Percentiles rank a stretch among this genome's conserved stretches.
phyloP scores from a whole-genome alignment of 2,797 vertebrate genomes.

The Ataeniobius toweri region DNA sequence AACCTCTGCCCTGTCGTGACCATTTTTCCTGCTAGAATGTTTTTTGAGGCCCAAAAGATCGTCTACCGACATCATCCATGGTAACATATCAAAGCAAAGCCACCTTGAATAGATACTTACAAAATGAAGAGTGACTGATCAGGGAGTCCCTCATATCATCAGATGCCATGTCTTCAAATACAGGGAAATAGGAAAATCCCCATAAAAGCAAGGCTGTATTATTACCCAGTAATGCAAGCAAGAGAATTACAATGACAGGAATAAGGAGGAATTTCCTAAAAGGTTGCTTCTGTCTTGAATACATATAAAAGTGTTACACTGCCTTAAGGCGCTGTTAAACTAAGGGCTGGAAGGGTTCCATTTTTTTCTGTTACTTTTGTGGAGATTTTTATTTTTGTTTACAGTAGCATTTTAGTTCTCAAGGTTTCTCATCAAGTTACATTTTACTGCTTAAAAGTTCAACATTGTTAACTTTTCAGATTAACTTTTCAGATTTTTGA shows the following conservation, averaged over 20 bases:
- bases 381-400: not conserved
- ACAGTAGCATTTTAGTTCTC: not conserved
- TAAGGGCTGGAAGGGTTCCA: not conserved
- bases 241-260: not conserved
- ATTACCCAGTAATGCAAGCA: not conserved
- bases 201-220: not conserved
- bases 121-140: slow-evolving; percentile 1
- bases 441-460: not conserved
- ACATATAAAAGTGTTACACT: not conserved
- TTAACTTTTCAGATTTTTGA: not conserved
- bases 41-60: slow-evolving; percentile 4
- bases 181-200: not conserved
- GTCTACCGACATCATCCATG: not conserved
- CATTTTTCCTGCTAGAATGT: slow-evolving; percentile 6
- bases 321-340: slow-evolving; percentile 17
- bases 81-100: not conserved
- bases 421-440: not conserved
- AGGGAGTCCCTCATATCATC: not conserved
- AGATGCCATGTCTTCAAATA: not conserved
- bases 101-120: not conserved
- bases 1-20: slow-evolving; percentile 31
- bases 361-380: not conserved
- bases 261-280: not conserved
- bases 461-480: not conserved
- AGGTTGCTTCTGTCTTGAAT: not conserved